A percentile compares a stretch with the other conserved stretches of the same genome.
These are phyloP conservation scores for Bombus affinis DNA, from an alignment of 1,140 invertebrate species.

Conservation along the genomic window DNA sequence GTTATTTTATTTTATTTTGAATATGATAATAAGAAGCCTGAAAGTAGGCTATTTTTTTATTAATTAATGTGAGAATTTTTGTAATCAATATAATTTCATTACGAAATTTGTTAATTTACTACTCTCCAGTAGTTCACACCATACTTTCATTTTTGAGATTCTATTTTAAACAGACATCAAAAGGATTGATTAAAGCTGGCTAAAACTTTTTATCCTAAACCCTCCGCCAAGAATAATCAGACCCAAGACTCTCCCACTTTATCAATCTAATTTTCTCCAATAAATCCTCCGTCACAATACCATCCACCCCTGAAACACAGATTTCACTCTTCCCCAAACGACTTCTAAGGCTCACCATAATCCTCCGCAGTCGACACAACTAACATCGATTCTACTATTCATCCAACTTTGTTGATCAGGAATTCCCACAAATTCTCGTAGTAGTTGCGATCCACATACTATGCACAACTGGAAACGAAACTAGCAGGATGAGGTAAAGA, in stretches of 20 bases:
- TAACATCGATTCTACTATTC: too few species aligned
- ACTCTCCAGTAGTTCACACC: not conserved
- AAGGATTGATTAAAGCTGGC: not conserved
- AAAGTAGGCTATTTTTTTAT: not conserved
- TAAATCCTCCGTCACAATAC: conserved; percentile 15
- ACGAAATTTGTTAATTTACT: not conserved
- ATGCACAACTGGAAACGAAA: too few species aligned
- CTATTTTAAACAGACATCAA: not conserved
- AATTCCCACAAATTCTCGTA: not conserved
- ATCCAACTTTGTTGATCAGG: not conserved
- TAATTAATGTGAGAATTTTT: too few species aligned
- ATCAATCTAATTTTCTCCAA: conserved; percentile 30
- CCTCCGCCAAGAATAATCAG: conserved; percentile 4
- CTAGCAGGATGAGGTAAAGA: too few species aligned
- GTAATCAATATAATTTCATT: not conserved
- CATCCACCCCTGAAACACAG: not conserved
- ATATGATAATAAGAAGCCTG: too few species aligned
- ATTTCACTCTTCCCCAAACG: not conserved
- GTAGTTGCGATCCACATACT: not conserved
- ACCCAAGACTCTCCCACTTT: not conserved
- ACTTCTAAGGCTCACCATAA: not conserved
- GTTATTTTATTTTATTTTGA: too few species aligned
- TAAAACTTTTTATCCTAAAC: not conserved
- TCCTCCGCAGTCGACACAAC: not conserved
- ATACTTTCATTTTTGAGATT: not conserved